Base-by-base conservation (phyloP, 2,797 vertebrate genomes). In the Sternotherus odoratus region DNA sequence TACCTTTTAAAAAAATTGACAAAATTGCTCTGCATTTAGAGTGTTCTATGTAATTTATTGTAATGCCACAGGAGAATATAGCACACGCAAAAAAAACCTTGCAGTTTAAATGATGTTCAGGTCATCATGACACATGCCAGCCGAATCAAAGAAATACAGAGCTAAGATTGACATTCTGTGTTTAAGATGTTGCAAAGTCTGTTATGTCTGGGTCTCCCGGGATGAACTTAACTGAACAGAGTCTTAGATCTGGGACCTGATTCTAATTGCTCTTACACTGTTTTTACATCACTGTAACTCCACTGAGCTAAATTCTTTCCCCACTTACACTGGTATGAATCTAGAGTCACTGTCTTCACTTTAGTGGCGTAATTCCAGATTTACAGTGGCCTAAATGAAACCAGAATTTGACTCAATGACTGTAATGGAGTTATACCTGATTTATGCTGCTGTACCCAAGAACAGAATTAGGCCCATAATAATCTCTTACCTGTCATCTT, bases 1-100 rank as follows among this genome's bases (percentile, higher is more conserved):
- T 74, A 93, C 63, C 86, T 91, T 94, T 82, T 94, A 83, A 96
- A 75, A 92, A 95, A 88, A 85, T 2, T 84, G 90, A 97, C 93
- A 87, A 87, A 95, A 95, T 96, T 4, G 30, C 87, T 96, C 48
- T 66, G 79, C 82, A 90, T 94, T 87, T 94, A 82, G n/a, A 92
- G 60, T 54, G 36, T 85, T 91, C 36, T 75, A 83, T 56, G 66
- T 83, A 93, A 85, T 19, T 30, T 56, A 86, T 15, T 1, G 50
- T 57, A 93, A 83, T 12, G 46, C 49, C 88, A 90, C 66, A 49
- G 77, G 79, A 86, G 86, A 85, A 36, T n/a, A 75, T 74, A 82
- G 39, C 4, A 36, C 5, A 72, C 19, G 53, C 12, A 53, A 5
- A 77, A 39, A 33, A 46, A 21, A 19, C 39, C 92, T 95, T 85